Percentiles rank a stretch among this genome's conserved stretches.
These are phyloP conservation scores for Perithous albicinctus DNA, from an alignment of 2,888 invertebrate genomes.

Conservation along the genomic window DNA sequence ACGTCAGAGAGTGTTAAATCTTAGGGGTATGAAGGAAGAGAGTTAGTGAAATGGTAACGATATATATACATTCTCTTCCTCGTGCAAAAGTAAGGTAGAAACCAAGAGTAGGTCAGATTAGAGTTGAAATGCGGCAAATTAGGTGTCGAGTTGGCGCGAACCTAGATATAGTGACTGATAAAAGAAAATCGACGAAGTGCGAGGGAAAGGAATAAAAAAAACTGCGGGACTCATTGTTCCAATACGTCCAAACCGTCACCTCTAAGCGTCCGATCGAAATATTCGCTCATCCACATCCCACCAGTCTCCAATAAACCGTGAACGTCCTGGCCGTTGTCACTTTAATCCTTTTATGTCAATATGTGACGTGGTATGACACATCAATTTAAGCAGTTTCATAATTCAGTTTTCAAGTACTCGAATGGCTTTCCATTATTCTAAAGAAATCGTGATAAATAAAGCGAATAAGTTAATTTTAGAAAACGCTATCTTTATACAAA, in stretches of 20 bases:
- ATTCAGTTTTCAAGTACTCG: neutral
- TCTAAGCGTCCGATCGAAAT: constrained; percentile 33
- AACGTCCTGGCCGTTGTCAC: neutral
- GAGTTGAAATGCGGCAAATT: constrained; percentile 79
- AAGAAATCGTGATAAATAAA: neutral
- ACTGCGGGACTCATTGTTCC: constrained; percentile 47
- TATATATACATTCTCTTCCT: constrained; percentile 33
- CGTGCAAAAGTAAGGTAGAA: constrained; percentile 55
- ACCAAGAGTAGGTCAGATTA: constrained; percentile 74
- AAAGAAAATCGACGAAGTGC: constrained; percentile 29
- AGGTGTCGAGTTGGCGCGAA: constrained; percentile 71
- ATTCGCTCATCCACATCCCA: constrained; percentile 26
- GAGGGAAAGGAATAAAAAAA: constrained; percentile 37
- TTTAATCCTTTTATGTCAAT: neutral
- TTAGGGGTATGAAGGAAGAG: constrained; percentile 11
- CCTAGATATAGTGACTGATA: constrained; percentile 20
- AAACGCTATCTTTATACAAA: neutral
- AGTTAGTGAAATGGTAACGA: neutral
- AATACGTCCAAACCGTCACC: constrained; percentile 17
- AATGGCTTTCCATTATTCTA: too few relatives aligned
- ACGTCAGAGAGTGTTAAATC: constrained; percentile 26
- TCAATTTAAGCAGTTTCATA: neutral
- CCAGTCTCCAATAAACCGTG: neutral
- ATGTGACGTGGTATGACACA: neutral
- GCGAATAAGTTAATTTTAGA: neutral